Percentiles rank a stretch among this genome's conserved stretches.
Evolutionary conservation across 2,888 invertebrate species (phyloP).

Genomic region (Icerya purchasi): DNA sequence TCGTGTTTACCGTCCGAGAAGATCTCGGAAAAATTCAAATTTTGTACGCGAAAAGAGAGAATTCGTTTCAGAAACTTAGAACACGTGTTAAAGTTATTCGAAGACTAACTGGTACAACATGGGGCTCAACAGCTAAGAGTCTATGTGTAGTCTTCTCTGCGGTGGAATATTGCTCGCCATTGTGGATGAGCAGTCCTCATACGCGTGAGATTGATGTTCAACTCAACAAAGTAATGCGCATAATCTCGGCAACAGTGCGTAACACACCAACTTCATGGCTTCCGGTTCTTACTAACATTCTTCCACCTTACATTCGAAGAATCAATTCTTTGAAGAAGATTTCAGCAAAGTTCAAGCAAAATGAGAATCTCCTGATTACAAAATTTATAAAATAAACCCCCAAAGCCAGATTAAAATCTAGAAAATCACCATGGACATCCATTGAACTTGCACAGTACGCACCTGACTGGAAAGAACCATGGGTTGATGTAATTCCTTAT

Average conservation of each 20-base stretch:
- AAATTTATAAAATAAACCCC: background rate
- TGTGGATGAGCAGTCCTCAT: slow-evolving; percentile 16
- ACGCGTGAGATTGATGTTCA: slow-evolving; percentile 13
- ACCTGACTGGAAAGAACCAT: background rate
- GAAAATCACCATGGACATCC: background rate
- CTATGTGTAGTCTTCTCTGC: too few species aligned
- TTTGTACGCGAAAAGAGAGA: too few species aligned
- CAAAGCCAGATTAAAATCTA: background rate
- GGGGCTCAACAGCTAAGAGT: too few species aligned
- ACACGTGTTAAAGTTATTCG: too few species aligned
- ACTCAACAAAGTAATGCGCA: slow-evolving; percentile 13
- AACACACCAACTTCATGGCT: background rate
- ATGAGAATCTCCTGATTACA: background rate
- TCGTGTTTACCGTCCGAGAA: too few species aligned
- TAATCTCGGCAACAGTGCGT: slow-evolving; percentile 1
- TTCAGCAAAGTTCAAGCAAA: background rate
- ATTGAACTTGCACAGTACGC: background rate
- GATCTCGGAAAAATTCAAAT: too few species aligned
- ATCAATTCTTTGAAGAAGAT: background rate
- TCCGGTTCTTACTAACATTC: background rate
- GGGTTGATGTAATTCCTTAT: background rate
- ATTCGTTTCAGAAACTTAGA: too few species aligned
- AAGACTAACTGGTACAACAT: too few species aligned
- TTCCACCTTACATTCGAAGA: background rate
- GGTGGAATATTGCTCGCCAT: slow-evolving; percentile 16